Conservation (phyloP, 2,888 invertebrate genomes). For the Antitype chi region DNA sequence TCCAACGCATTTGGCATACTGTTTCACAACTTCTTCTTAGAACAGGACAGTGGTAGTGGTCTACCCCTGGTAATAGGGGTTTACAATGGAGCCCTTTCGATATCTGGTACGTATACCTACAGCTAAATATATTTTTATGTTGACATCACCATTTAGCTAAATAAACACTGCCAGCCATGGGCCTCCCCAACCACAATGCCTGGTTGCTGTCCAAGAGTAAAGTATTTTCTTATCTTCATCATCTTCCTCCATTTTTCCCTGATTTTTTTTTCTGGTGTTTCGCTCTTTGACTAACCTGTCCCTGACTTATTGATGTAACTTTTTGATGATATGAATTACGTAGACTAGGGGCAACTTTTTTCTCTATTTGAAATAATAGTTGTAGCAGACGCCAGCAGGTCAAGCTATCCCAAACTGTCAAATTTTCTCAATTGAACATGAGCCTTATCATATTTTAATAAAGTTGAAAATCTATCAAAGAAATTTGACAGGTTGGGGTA, state of each 20-base stretch:
- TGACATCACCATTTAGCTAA: background rate
- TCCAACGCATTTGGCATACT: constrained; percentile 93
- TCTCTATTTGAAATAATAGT: no score
- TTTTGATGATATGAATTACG: background rate
- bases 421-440: no score
- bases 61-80: constrained; percentile 93
- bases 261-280: background rate
- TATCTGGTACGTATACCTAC: constrained; percentile 90
- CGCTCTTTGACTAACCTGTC: background rate
- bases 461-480: no score
- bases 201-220: background rate
- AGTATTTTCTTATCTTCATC: background rate
- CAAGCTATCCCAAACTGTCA: no score
- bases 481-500: no score
- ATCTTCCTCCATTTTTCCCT: background rate
- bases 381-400: no score
- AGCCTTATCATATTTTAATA: no score
- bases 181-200: background rate
- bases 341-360: background rate
- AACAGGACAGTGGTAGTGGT: constrained; percentile 93
- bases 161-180: background rate
- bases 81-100: constrained; percentile 92
- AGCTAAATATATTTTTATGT: background rate
- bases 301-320: background rate
- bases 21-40: constrained; percentile 93